Evolutionary conservation across 2,113 vertebrate genomes (phyloP).

Genomic region (Phyllostomus hastatus): DNA sequence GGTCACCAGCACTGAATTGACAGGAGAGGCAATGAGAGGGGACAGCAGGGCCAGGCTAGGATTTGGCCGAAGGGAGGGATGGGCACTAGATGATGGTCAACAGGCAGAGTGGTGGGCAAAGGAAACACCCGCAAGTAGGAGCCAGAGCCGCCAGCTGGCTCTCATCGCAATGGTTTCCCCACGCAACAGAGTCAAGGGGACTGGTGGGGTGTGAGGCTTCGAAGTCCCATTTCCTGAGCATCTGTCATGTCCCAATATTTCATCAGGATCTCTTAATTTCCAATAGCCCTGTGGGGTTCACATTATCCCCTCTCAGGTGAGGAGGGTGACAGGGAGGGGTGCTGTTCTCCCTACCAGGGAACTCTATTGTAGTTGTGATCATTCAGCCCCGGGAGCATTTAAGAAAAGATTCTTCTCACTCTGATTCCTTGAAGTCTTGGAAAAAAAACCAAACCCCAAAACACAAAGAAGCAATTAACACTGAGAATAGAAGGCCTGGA

Average conservation of each 20-base stretch:
- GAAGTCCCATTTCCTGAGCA: not conserved
- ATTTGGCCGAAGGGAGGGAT: not conserved
- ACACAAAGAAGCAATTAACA: not conserved
- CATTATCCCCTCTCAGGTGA: not conserved
- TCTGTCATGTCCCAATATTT: not conserved
- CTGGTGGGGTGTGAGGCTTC: not conserved
- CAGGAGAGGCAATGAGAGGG: not conserved
- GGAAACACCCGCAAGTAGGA: not conserved
- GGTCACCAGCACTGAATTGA: not conserved
- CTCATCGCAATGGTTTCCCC: not conserved
- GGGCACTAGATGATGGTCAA: not conserved
- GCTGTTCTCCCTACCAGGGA: not conserved
- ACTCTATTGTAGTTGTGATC: not conserved
- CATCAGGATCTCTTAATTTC: not conserved
- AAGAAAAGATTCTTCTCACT: not conserved
- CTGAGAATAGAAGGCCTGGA: not conserved
- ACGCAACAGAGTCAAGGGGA: not conserved
- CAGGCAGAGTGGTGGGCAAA: not conserved
- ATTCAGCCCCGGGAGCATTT: not conserved
- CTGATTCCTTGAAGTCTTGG: not conserved
- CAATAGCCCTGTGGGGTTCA: not conserved
- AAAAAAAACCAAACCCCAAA: not conserved
- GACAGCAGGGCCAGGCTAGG: not conserved
- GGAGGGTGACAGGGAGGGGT: not conserved
- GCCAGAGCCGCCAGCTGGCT: fast-evolving